These are phyloP conservation scores for Oligia strigilis DNA, from an alignment of 2,888 invertebrate genomes.

Conservation along the genomic window DNA sequence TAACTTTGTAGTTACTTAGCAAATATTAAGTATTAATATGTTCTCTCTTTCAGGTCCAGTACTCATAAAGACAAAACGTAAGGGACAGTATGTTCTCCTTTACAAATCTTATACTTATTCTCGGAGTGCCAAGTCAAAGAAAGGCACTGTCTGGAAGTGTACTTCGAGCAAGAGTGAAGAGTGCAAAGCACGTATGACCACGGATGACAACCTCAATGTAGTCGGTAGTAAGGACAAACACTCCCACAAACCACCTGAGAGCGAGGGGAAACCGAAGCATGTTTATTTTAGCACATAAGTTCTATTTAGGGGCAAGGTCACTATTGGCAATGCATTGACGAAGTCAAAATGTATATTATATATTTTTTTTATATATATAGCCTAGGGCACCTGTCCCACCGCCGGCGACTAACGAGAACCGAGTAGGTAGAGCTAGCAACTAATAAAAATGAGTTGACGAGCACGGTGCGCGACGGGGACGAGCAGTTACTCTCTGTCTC, in stretches of 20 bases:
- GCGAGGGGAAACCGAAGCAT: conserved; percentile 80
- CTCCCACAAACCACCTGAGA: conserved; percentile 73
- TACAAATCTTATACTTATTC: conserved; percentile 79
- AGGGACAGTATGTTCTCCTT: conserved; percentile 78
- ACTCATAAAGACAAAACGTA: conserved; percentile 80
- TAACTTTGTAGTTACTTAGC: neutral
- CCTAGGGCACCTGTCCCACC: neutral
- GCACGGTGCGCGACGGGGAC: neutral
- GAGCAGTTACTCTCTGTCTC: neutral
- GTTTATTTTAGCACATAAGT: conserved; percentile 82
- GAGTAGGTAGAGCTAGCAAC: neutral
- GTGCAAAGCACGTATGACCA: conserved; percentile 77
- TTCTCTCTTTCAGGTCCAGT: conserved; percentile 79
- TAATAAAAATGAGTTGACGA: neutral
- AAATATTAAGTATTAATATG: conserved; percentile 2
- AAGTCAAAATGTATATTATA: neutral
- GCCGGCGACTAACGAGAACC: neutral
- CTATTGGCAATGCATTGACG: neutral
- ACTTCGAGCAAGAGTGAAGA: conserved; percentile 78
- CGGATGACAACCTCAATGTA: conserved; percentile 81
- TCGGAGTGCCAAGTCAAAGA: conserved; percentile 82
- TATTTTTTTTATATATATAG: no score
- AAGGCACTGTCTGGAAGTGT: conserved; percentile 86
- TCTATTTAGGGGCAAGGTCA: neutral
- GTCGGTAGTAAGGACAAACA: conserved; percentile 77